Evolutionary conservation across 1,140 invertebrate genomes (phyloP).

Genomic region (Dendrolimus kikuchii): DNA sequence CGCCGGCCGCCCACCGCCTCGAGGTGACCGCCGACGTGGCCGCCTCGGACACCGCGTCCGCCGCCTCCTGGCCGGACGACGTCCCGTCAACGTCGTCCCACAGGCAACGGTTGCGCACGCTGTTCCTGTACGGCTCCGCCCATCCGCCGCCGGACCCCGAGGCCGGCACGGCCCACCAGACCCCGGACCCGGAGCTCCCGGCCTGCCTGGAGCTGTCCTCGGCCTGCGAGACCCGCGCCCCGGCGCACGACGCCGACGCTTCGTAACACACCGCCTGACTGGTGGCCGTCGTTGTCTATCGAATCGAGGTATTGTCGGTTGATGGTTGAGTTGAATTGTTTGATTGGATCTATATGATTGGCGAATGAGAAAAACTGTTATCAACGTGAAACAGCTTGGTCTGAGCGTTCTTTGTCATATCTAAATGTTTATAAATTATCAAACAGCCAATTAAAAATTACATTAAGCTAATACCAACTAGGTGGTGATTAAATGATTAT

Average conservation of each 20-base stretch:
- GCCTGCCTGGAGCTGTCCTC: conserved; percentile 5
- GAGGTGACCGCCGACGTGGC: conserved; percentile 50
- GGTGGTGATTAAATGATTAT: too few species aligned
- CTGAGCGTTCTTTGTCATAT: too few species aligned
- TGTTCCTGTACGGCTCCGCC: conserved; percentile 50
- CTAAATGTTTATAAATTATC: too few species aligned
- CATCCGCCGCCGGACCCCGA: conserved; percentile 40
- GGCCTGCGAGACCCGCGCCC: conserved; percentile 14
- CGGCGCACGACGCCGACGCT: conserved; percentile 3
- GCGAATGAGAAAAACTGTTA: too few species aligned
- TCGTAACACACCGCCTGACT: neutral
- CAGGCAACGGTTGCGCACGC: conserved; percentile 39
- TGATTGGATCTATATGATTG: too few species aligned
- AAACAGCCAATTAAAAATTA: too few species aligned
- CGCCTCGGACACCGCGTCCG: conserved; percentile 25
- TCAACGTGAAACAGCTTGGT: too few species aligned
- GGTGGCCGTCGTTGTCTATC: too few species aligned
- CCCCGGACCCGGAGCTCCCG: conserved; percentile 7
- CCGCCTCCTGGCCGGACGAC: conserved; percentile 46
- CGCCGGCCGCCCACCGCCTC: conserved; percentile 38
- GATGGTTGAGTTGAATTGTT: too few species aligned
- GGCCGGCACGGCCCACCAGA: conserved; percentile 17
- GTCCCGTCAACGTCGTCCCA: conserved; percentile 36
- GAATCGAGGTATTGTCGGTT: too few species aligned
- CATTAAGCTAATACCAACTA: too few species aligned